Base-by-base conservation (phyloP, 2,797 vertebrate species). In the Arrhamphus sclerolepis region DNA sequence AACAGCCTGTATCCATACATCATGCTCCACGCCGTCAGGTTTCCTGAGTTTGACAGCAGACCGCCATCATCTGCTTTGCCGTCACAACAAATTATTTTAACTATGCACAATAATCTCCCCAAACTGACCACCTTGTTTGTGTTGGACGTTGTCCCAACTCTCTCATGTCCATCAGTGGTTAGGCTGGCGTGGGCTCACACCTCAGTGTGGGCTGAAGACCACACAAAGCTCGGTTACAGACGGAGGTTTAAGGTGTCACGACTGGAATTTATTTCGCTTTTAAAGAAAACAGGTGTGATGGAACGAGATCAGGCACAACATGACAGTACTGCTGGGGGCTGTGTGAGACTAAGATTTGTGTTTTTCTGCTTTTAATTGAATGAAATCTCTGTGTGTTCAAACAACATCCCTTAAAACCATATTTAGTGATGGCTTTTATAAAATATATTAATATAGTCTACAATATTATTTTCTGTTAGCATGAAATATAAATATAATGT, bases 71-170 rank as follows among this genome's bases (percentile, higher is more conserved):
- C 11, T 1, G 66, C 56, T 84, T 74, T 46, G 60, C 49, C 80
- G 77, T 80, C 13, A 55, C 70, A 21, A 17, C 48, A 57, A 80
- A 82, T 67, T 56, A 80, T 79, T 86, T 61, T 52, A 70, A 81
- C 55, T 65, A 48, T 68, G 64, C 71, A 29, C 75, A 56, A 66
- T 76, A 78, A 84, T 84, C 77, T 66, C 24, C 74, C 69, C 60
- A 56, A 66, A 61, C 69, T 2, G 56, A 72, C 64, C 57, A 22
- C 48, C 43, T 14, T 84, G 81, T 88, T 87, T 86, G 55, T 77
- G 47, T 88, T 89, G 88, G 83, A 75, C 4, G 26, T 2, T 20
- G 43, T 39, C 71, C 55, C 19, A 49, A 48, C 58, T 75, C 72
- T 75, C 72, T 1, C 63, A 34, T 65, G 71, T 85, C 83, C 78